Evolutionary conservation across 2,113 vertebrate genomes (phyloP), one percentile per base, ranked within the genome.

Genomic region (Echinops telfairi): DNA sequence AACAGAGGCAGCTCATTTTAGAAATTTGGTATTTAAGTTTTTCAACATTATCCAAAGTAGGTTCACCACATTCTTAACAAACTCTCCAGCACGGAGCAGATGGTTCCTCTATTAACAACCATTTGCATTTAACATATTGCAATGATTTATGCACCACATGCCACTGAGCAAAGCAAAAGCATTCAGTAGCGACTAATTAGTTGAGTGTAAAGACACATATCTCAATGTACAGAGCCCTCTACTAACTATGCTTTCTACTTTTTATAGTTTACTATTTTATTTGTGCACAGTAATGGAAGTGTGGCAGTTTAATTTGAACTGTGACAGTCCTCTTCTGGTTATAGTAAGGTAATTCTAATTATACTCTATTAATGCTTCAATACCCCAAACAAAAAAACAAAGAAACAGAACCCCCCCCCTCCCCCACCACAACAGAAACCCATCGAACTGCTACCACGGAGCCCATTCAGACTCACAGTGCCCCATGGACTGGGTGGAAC

Each of bases 51-150:
- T 97, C 97, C 96, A 97, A 97, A 97, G 95, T 97, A 79, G 92
- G 96, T 95, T 98, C 94, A 94, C 97, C 96, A 95, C 89, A 96
- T 95, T 95, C 90, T 97, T 91, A 96, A 97, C 97, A 98, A 98
- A 97, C 95, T 98, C 98, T 96, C 96, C 94, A 96, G 96, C 95
- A 92, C 71, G 4, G 97, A 98, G 97, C 98, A 98, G 98, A 98
- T 98, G 98, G 98, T 94, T 97, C 96, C 96, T 95, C 97, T 98
- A 98, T 98, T 98, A 98, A 97, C 97, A 98, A 90, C 97, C 96
- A 98, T 98, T 98, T 98, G 97, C 97, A 98, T 98, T 98, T 97
- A 98, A 97, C 97, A 98, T 98, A 98, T 97, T 98, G 97, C 97
- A 97, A 96, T 98, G 97, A 98, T 98, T 98, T 98, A 98, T 98